These are phyloP conservation scores for Ditylenchus weischeri DNA, from an alignment of 2,888 invertebrate genomes.

Conservation along the genomic window DNA sequence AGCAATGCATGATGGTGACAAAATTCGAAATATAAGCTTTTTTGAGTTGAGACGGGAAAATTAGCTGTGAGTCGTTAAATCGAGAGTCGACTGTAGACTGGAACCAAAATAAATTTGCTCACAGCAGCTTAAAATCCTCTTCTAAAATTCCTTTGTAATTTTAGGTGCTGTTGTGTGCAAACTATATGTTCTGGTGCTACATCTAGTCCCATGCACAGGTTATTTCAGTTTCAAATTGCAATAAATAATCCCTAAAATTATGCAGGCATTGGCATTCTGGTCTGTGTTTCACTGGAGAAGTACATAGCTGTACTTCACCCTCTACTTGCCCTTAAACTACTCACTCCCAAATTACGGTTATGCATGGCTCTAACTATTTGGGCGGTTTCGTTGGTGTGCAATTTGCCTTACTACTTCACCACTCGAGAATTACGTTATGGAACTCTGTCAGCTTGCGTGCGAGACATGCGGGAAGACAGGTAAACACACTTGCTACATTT, in stretches of 20 bases:
- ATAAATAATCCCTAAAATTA: conserved; percentile 74
- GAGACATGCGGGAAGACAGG: conserved; percentile 32
- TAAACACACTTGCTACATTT: conserved; percentile 1
- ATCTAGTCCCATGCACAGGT: conserved; percentile 73
- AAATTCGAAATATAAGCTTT: no score
- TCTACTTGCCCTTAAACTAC: conserved; percentile 43
- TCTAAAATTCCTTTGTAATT: conserved; percentile 66
- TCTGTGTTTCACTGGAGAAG: conserved; percentile 78
- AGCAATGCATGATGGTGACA: no score
- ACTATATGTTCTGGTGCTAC: conserved; percentile 83
- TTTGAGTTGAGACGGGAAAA: no score
- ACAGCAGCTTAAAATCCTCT: neutral
- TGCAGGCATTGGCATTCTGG: conserved; percentile 77
- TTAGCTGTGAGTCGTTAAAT: no score
- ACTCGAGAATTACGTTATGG: conserved; percentile 32
- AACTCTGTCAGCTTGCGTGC: conserved; percentile 25
- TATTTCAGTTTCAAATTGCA: conserved; percentile 73
- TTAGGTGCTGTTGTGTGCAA: conserved; percentile 77
- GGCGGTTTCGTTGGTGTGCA: conserved; percentile 33
- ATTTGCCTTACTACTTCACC: conserved; percentile 44
- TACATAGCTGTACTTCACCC: conserved; percentile 70
- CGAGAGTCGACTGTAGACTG: no score
- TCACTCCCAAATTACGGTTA: conserved; percentile 45
- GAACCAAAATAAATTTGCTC: no score
- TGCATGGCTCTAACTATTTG: conserved; percentile 43